Evolutionary conservation across 2,888 invertebrate species (phyloP).

Genomic region (Nemoura dubitans): DNA sequence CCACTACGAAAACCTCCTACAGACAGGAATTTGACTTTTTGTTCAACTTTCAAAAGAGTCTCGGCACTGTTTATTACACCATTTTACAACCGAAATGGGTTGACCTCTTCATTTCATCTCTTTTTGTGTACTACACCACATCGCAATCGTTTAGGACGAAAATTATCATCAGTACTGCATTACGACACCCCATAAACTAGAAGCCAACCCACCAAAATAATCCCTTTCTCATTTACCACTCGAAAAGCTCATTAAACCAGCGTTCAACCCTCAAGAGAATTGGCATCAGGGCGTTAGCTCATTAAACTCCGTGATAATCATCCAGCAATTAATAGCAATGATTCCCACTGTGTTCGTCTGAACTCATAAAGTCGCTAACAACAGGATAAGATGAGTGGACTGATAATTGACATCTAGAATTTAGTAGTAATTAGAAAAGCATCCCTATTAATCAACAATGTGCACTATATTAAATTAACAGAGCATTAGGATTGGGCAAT

Average conservation of each 20-base stretch:
- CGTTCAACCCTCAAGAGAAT: background rate
- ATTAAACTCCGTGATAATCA: background rate
- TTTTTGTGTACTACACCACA: background rate
- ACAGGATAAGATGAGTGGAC: no score
- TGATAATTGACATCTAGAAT: no score
- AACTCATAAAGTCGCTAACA: background rate
- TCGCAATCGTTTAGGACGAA: no score
- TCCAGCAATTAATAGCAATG: background rate
- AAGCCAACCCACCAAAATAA: background rate
- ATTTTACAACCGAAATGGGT: background rate
- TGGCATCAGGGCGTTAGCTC: background rate
- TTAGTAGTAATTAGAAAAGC: no score
- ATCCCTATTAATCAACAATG: no score
- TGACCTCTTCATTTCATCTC: background rate
- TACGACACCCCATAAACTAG: background rate
- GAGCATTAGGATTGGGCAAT: no score
- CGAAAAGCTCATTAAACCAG: background rate
- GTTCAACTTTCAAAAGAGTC: background rate
- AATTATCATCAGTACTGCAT: no score
- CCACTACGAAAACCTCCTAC: background rate
- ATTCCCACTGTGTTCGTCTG: background rate
- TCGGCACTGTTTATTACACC: background rate
- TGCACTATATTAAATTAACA: no score
- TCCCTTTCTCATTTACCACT: background rate
- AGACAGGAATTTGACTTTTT: background rate